Percentiles rank a stretch among this genome's conserved stretches.
Conservation (phyloP, 2,113 vertebrate genomes). For the Hoplias malabaricus region DNA sequence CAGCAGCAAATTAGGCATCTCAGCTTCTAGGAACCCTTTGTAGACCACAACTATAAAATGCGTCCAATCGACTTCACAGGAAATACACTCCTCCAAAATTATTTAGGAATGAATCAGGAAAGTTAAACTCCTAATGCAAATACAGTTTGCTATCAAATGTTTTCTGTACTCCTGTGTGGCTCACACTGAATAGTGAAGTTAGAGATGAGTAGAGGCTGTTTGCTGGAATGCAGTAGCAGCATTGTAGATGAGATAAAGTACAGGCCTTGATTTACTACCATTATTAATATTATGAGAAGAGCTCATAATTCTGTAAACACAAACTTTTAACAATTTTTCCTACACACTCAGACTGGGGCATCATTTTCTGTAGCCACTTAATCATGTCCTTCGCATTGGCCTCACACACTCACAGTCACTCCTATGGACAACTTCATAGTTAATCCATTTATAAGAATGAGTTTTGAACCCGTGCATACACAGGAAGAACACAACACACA, state of each 20-base stretch:
- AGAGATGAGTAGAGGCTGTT: neutral
- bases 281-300: neutral
- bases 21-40: conserved; percentile 22
- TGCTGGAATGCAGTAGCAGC: neutral
- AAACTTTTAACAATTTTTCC: too few relatives aligned
- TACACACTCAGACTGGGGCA: too few relatives aligned
- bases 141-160: neutral
- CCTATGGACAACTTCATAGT: too few relatives aligned
- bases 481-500: too few relatives aligned
- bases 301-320: too few relatives aligned
- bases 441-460: too few relatives aligned
- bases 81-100: neutral
- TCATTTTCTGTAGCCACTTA: too few relatives aligned
- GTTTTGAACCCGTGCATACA: too few relatives aligned
- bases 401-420: too few relatives aligned
- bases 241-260: neutral
- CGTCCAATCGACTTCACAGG: neutral
- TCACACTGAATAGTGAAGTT: neutral
- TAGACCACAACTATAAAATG: neutral
- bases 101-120: neutral
- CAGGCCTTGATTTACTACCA: neutral
- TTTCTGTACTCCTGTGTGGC: neutral
- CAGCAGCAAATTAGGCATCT: conserved; percentile 18
- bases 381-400: too few relatives aligned
- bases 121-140: neutral